Evolutionary conservation across 37 sponge, comb jelly and placozoan species (phyloP).

Genomic region (Chondrilla cf. caribensis): DNA sequence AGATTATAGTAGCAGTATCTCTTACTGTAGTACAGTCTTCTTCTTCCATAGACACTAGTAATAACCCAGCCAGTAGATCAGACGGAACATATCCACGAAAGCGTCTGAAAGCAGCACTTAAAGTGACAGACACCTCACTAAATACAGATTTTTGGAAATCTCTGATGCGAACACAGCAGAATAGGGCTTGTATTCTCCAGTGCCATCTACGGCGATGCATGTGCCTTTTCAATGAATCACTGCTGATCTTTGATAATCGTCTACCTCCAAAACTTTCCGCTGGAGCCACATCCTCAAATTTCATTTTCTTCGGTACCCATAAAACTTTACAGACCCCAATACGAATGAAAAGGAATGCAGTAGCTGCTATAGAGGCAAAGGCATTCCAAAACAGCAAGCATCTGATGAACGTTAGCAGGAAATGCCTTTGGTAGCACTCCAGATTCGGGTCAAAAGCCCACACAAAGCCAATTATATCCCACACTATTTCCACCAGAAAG

Average conservation of each 20-base stretch:
- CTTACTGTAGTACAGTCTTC: no score
- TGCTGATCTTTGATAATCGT: constrained; percentile 36
- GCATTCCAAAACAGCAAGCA: constrained; percentile 58
- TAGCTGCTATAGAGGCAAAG: constrained; percentile 1
- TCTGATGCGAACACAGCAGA: constrained; percentile 27
- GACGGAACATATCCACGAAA: constrained; percentile 76
- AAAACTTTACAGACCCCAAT: constrained; percentile 22
- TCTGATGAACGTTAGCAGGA: constrained; percentile 24
- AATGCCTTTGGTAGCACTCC: constrained; percentile 41
- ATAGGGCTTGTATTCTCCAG: constrained; percentile 53
- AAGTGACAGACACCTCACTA: constrained; percentile 37
- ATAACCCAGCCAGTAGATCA: constrained; percentile 64
- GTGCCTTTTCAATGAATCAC: constrained; percentile 27
- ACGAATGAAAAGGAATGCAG: constrained; percentile 41
- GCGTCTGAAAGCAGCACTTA: constrained; percentile 37
- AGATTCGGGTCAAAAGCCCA: constrained; percentile 66
- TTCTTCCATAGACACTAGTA: constrained; percentile 31
- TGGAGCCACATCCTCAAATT: constrained; percentile 25
- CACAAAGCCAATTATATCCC: constrained; percentile 70
- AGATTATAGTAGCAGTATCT: no score
- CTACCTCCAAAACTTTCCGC: constrained; percentile 20
- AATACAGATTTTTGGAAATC: constrained; percentile 23
- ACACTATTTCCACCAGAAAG: constrained; percentile 44
- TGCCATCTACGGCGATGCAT: constrained; percentile 58
- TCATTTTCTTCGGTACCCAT: constrained; percentile 27